These are phyloP conservation scores for Stichopus horrens DNA, from an alignment of 53 echinoderm and acorn worm species.

Conservation along the genomic window DNA sequence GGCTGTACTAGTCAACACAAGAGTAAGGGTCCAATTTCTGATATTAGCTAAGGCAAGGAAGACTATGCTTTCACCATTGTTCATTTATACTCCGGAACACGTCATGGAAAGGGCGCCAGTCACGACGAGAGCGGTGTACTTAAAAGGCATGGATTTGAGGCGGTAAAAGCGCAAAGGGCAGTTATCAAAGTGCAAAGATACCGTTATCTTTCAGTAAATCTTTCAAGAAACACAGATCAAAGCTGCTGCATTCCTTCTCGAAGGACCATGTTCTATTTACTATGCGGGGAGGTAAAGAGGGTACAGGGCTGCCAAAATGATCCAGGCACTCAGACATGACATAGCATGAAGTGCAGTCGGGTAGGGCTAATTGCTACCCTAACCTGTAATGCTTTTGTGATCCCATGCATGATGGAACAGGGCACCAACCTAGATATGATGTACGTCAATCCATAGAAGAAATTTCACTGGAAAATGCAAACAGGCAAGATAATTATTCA, in stretches of 20 bases:
- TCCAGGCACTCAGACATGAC: slow-evolving; percentile 57
- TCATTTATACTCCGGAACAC: slow-evolving; percentile 55
- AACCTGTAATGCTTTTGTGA: slow-evolving; percentile 66
- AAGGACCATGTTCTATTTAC: slow-evolving; percentile 53
- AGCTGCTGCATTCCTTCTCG: slow-evolving; percentile 60
- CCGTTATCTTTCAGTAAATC: too few species aligned
- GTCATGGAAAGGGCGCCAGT: slow-evolving; percentile 75
- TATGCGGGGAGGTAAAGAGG: slow-evolving; percentile 22
- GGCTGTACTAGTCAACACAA: slow-evolving; percentile 71
- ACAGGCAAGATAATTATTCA: too few species aligned
- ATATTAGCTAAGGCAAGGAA: slow-evolving; percentile 52
- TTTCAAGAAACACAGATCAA: too few species aligned
- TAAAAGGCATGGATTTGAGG: slow-evolving; percentile 58
- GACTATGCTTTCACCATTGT: slow-evolving; percentile 36
- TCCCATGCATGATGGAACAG: too few species aligned
- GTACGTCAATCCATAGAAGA: too few species aligned
- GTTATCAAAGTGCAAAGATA: too few species aligned
- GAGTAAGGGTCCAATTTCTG: slow-evolving; percentile 60
- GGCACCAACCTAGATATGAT: too few species aligned
- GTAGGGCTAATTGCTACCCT: slow-evolving; percentile 51
- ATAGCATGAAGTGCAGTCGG: slow-evolving; percentile 50
- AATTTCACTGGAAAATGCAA: too few species aligned
- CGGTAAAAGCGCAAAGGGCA: slow-evolving; percentile 62
- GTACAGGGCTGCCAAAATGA: slow-evolving; percentile 48
- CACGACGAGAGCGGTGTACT: slow-evolving; percentile 82